Evolutionary conservation across 2,113 vertebrate genomes (phyloP).

Genomic region (Sander lucioperca): DNA sequence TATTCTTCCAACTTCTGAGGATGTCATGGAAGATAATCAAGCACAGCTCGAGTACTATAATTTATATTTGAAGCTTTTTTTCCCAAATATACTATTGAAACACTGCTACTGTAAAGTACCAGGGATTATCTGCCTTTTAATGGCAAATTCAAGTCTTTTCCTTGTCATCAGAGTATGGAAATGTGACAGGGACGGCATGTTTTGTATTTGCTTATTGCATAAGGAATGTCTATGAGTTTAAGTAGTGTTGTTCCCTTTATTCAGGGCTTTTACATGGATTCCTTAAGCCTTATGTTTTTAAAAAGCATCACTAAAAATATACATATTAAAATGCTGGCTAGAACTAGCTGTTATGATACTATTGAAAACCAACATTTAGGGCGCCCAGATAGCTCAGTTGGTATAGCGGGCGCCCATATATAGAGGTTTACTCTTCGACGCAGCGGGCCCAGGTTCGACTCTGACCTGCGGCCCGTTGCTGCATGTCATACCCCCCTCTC

Average conservation of each 20-base stretch:
- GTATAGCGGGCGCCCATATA: no score
- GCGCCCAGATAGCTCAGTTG: no score
- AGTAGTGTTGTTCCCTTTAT: slow-evolving; percentile 18
- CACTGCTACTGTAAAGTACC: neutral
- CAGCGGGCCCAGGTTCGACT: no score
- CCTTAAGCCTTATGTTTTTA: neutral
- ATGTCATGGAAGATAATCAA: neutral
- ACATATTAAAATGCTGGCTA: slow-evolving; percentile 13
- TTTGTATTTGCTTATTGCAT: slow-evolving; percentile 35
- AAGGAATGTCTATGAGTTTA: neutral
- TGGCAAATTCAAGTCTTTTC: slow-evolving; percentile 38
- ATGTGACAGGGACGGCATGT: neutral
- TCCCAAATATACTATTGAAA: neutral
- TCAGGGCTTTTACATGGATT: slow-evolving; percentile 1
- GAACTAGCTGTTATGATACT: neutral
- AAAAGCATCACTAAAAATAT: slow-evolving; percentile 24
- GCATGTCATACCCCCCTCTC: no score
- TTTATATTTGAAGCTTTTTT: slow-evolving; percentile 9
- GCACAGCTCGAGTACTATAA: neutral
- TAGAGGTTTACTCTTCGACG: no score
- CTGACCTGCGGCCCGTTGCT: no score
- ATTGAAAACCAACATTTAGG: neutral
- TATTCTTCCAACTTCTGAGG: slow-evolving; percentile 1
- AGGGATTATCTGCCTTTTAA: neutral
- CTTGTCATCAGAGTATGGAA: neutral